Percentiles rank a stretch among this genome's conserved stretches.
phyloP scores from a whole-genome alignment of 2,113 vertebrate genomes.

The Uria aalge region DNA sequence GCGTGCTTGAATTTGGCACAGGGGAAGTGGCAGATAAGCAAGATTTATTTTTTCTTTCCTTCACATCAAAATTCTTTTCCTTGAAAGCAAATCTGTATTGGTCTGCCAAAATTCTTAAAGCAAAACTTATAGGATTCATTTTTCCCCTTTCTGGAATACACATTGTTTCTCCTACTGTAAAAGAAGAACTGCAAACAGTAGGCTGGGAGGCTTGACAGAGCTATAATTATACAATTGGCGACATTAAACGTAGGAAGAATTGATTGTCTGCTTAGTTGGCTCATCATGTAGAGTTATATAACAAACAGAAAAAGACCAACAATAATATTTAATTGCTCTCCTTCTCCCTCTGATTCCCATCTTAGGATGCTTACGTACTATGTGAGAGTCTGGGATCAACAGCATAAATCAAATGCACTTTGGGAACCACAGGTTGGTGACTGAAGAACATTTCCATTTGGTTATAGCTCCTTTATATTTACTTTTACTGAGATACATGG shows the following conservation, averaged over 20 bases:
- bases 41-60: neutral
- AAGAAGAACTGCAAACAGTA: constrained; percentile 41
- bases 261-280: constrained; percentile 43
- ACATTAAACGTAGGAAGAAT: constrained; percentile 36
- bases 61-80: neutral
- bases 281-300: constrained; percentile 15
- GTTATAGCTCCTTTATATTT: neutral
- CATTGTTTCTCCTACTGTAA: constrained; percentile 34
- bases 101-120: constrained; percentile 9
- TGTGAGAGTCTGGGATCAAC: neutral
- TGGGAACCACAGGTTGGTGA: neutral
- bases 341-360: constrained; percentile 12
- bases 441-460: neutral
- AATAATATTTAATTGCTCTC: constrained; percentile 55
- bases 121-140: constrained; percentile 18
- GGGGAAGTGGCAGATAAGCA: neutral
- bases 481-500: neutral
- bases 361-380: neutral
- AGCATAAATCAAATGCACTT: constrained; percentile 26
- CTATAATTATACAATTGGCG: constrained; percentile 25
- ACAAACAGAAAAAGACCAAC: constrained; percentile 16
- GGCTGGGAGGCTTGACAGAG: constrained; percentile 34
- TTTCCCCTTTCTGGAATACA: neutral
- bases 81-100: neutral
- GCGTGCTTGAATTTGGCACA: neutral